phyloP scores from a whole-genome alignment of 2,797 vertebrate genomes.

The Eulemur rubriventer region DNA sequence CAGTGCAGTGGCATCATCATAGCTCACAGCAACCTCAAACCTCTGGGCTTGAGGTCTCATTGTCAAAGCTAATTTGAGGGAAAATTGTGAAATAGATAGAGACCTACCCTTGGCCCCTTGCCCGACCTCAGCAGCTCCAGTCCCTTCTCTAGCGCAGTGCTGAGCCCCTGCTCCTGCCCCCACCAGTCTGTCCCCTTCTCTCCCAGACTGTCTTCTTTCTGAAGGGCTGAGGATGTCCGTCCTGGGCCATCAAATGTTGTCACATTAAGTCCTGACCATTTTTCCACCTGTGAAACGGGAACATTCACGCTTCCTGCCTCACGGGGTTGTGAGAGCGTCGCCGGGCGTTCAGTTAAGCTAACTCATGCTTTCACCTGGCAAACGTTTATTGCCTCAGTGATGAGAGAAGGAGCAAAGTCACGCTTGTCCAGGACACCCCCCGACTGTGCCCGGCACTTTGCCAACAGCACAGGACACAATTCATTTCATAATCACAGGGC shows the following conservation, averaged over 20 bases:
- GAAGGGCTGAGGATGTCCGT: neutral
- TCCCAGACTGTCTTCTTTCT: neutral
- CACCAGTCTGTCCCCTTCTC: neutral
- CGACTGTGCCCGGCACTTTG: neutral
- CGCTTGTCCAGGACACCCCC: neutral
- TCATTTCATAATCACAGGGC: neutral
- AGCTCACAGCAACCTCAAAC: neutral
- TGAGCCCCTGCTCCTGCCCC: neutral
- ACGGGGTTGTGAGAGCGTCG: no score
- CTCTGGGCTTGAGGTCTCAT: no score
- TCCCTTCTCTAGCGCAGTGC: neutral
- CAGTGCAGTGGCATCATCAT: neutral
- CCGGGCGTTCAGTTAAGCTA: no score
- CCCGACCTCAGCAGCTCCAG: no score
- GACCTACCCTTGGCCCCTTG: no score
- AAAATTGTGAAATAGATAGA: no score
- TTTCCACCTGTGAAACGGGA: no score
- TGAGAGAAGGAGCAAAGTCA: neutral
- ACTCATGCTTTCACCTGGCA: neutral
- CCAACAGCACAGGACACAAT: neutral
- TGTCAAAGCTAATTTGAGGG: no score
- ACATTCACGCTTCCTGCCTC: no score
- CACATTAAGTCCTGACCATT: neutral
- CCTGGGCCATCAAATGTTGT: neutral
- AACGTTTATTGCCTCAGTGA: constrained; percentile 44